phyloP scores from a whole-genome alignment of 2,888 invertebrate species.

The Caenorhabditis sp. region DNA sequence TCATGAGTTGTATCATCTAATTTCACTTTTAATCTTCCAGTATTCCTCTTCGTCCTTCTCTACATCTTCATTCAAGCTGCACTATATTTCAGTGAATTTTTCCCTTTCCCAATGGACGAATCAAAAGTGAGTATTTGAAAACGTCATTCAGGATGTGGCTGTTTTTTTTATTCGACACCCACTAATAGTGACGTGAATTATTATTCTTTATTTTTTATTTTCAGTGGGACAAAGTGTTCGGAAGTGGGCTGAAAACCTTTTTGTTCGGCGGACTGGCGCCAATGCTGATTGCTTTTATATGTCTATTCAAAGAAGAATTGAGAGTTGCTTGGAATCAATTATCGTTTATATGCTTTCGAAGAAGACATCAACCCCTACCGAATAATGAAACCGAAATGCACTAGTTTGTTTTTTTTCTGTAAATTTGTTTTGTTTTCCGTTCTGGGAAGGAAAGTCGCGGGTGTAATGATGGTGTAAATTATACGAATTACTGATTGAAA shows the following conservation, averaged over 20 bases:
- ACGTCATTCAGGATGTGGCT: neutral
- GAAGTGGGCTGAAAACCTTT: neutral
- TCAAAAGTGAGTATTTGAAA: slow-evolving; percentile 1
- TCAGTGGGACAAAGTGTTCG: neutral
- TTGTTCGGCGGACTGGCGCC: neutral
- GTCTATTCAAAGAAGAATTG: neutral
- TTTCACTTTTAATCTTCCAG: slow-evolving; percentile 17
- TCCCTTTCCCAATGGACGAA: slow-evolving; percentile 6
- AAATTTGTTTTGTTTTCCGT: neutral
- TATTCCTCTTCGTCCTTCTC: slow-evolving; percentile 20
- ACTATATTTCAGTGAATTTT: slow-evolving; percentile 4
- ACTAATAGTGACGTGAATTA: neutral
- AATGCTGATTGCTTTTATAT: neutral
- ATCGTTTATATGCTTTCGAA: neutral
- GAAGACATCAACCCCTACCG: neutral
- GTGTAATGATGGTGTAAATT: too few species aligned
- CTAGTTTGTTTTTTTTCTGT: neutral
- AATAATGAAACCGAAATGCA: neutral
- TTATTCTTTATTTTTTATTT: neutral
- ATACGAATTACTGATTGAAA: too few species aligned
- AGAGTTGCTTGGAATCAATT: neutral
- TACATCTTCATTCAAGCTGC: neutral
- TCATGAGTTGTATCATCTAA: too few species aligned
- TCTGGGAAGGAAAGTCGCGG: neutral
- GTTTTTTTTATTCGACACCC: neutral